A percentile compares a stretch with the other conserved stretches of the same genome.
These are phyloP conservation scores for Crematogaster levior DNA, from an alignment of 2,888 invertebrate genomes.

Conservation along the genomic window DNA sequence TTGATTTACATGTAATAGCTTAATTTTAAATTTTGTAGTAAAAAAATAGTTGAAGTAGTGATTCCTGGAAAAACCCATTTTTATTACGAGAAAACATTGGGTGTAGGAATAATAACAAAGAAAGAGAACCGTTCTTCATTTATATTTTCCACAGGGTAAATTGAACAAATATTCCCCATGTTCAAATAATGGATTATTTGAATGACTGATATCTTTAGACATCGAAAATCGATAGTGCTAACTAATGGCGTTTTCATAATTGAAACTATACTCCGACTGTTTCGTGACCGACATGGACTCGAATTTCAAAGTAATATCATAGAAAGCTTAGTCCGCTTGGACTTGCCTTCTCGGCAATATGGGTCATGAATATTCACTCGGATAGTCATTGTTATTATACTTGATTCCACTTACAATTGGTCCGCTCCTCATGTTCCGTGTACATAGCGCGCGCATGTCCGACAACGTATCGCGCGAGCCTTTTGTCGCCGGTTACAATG, in stretches of 20 bases:
- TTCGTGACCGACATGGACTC: conserved; percentile 13
- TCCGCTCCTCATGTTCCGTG: conserved; percentile 17
- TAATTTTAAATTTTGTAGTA: background rate
- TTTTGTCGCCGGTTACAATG: conserved; percentile 53
- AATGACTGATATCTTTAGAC: conserved; percentile 42
- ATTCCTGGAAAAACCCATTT: background rate
- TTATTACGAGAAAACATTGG: background rate
- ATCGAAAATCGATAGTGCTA: conserved; percentile 41
- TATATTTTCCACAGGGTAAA: background rate
- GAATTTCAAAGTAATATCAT: conserved; percentile 46
- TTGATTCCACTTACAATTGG: conserved; percentile 42
- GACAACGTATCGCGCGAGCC: conserved; percentile 27
- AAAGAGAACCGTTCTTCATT: background rate
- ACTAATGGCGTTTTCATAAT: conserved; percentile 48
- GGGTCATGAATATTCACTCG: conserved; percentile 39
- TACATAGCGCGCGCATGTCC: conserved; percentile 10
- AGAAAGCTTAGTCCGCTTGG: conserved; percentile 23
- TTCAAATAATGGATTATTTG: conserved; percentile 29
- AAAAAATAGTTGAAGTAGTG: background rate
- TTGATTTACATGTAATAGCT: background rate
- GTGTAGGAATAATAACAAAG: background rate
- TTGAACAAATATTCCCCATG: conserved; percentile 23
- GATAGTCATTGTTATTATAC: conserved; percentile 42
- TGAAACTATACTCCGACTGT: conserved; percentile 15
- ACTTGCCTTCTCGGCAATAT: conserved; percentile 23